Conservation (phyloP, 2,888 invertebrate species). For the Microdon myrmicae region DNA sequence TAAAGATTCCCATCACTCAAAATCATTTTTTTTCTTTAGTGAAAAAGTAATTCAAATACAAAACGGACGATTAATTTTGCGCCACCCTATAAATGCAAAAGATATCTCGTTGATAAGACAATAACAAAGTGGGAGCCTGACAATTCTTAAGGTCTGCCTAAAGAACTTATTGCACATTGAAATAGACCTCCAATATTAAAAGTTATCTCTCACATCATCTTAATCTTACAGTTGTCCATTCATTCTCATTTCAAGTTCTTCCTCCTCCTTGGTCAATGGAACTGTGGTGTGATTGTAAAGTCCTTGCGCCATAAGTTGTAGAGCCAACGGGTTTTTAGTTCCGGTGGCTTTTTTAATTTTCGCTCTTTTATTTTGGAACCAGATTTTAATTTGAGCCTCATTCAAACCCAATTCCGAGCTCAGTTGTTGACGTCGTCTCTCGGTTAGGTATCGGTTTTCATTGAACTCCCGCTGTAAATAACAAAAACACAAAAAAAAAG, state of each 20-base stretch:
- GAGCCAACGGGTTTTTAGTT: slow-evolving; percentile 84
- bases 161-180: slow-evolving; percentile 42
- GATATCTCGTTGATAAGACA: too few species aligned
- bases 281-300: slow-evolving; percentile 89
- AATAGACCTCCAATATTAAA: background rate
- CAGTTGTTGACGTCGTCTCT: slow-evolving; percentile 87
- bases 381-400: slow-evolving; percentile 97
- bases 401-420: slow-evolving; percentile 92
- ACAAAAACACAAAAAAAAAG: slow-evolving; percentile 11
- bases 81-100: too few species aligned
- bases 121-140: too few species aligned
- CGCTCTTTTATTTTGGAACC: slow-evolving; percentile 97
- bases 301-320: slow-evolving; percentile 94
- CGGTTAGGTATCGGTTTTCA: slow-evolving; percentile 92
- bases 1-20: too few species aligned
- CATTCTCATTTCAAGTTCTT: slow-evolving; percentile 73
- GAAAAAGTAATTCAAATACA: too few species aligned
- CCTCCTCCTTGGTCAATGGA: slow-evolving; percentile 78
- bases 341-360: slow-evolving; percentile 94
- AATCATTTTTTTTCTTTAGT: too few species aligned
- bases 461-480: slow-evolving; percentile 82
- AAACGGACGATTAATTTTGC: too few species aligned
- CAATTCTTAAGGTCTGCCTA: too few species aligned
- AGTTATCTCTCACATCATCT: background rate
- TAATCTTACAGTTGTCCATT: slow-evolving; percentile 64